phyloP scores from a whole-genome alignment of 2,113 vertebrate genomes.

The Brachyistius frenatus region DNA sequence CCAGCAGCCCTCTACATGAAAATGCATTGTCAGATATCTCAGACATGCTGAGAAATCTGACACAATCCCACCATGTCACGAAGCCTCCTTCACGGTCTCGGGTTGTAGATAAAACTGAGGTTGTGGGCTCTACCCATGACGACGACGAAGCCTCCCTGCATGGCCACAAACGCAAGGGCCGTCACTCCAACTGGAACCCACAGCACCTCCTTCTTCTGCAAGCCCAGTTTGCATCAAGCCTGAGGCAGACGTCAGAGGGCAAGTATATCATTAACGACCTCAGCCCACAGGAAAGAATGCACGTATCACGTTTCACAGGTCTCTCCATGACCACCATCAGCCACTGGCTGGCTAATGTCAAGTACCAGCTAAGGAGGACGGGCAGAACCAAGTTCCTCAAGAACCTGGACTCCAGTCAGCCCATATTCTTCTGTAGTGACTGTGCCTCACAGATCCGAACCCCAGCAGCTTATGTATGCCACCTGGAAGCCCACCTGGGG shows the following conservation, averaged over 20 bases:
- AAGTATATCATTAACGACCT: constrained; percentile 98
- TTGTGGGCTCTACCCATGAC: constrained; percentile 90
- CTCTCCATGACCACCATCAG: constrained; percentile 99
- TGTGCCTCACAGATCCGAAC: constrained; percentile 98
- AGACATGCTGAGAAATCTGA: constrained; percentile 98
- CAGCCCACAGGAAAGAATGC: constrained; percentile 97
- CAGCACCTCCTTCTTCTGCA: constrained; percentile 98
- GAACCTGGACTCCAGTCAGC: constrained; percentile 97
- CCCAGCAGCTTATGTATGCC: constrained; percentile 95
- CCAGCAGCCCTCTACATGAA: constrained; percentile 94
- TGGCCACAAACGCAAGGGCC: constrained; percentile 96
- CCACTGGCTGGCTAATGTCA: constrained; percentile 99
- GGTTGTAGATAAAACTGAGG: constrained; percentile 90
- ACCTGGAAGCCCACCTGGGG: constrained; percentile 97
- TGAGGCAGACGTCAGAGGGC: constrained; percentile 94
- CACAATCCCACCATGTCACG: constrained; percentile 91
- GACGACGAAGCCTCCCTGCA: constrained; percentile 90
- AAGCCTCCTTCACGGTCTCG: constrained; percentile 91
- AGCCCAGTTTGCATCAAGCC: constrained; percentile 97
- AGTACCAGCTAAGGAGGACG: constrained; percentile 98
- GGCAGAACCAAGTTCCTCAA: constrained; percentile 99
- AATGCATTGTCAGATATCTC: constrained; percentile 99
- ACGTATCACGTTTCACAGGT: constrained; percentile 96
- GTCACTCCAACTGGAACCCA: constrained; percentile 99
- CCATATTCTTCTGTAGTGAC: constrained; percentile 98